Evolutionary conservation across 1,140 invertebrate species (phyloP), one percentile per base, ranked within the genome.

Genomic region (Dreissena polymorpha): DNA sequence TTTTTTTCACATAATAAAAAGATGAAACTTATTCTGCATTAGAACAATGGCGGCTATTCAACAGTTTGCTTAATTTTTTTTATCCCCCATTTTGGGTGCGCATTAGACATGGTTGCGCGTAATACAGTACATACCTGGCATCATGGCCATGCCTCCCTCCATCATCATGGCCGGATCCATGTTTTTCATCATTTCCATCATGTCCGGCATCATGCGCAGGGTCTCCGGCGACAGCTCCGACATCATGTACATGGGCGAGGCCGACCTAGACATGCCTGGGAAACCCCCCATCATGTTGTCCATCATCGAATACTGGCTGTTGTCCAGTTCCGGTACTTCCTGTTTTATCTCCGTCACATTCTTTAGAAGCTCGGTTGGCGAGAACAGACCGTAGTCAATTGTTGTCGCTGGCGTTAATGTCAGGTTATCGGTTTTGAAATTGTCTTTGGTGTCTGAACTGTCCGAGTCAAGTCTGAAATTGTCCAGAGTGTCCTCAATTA

Each of bases 121-220:
- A n/a, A n/a, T n/a, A n/a, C 39, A 39, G 8, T 8, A 39, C 75
- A 29, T 57, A 78, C 76, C 76, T 53, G 70, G 70, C 60, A 67
- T 67, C 63, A 57, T 51, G n/a, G 7, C 50, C 27, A 25, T 49
- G 12, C 71, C 64, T 13, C 39, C 69, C 79, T 73, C 74, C 79
- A 82, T 82, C 79, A 82, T 82, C 79, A 82, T 82, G 39, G 53
- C 39, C 10, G 49, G 23, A 57, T 78, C 76, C 76, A 78, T 78
- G 63, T 51, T 27, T 18, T 73, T 51, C 75, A 78, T 78, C 75
- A 80, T 80, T 5, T 68, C 77, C 77, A 71, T 70, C 77, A 82
- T 82, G 60, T 74, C 71, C 21, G 71, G 70, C 70, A 74, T 74
- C 79, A 74, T 73, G 55, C 64, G 65, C 71, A 82, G 65, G 60